Base-by-base conservation (phyloP, 2,113 vertebrate species). In the Herpailurus yagouaroundi region DNA sequence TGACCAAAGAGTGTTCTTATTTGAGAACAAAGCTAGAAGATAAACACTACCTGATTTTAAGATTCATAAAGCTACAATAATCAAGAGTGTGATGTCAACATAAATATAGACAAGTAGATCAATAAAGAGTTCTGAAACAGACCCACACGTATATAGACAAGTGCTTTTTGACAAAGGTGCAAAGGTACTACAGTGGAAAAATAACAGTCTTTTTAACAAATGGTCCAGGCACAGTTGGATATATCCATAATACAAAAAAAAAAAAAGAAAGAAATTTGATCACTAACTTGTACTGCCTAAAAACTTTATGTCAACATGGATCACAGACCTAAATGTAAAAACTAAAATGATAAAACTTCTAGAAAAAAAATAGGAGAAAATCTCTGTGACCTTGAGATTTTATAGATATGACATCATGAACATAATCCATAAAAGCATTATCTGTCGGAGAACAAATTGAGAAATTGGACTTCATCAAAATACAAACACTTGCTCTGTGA, bases 401-500 rank as follows among this genome's bases (percentile, higher is more conserved):
- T 21, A 86, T 63, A 81, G 45, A 85, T 73, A 85, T 33, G 68
- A 87, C 5, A 93, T 27, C 45, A 89, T 23, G 82, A 95, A 76
- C 63, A 84, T 33, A 71, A 85, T 76, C 71, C 52, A 60, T 88
- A 93, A 92, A 88, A 96, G 81, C 63, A 87, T 33, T 66, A 85
- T 76, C 71, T 52, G 60, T 91, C 90, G 85, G 85, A 97, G 10
- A 96, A 79, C 23, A 95, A 94, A 95, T 3, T 48, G 74, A 91
- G 94, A 96, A 97, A 95, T 14, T 89, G 48, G 77, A 94, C 74
- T 95, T 94, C 52, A 97, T 96, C 15, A 95, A 91, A 97, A 91
- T 95, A 94, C 83, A 97, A 85, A 94, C 87, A 68, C 81, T 68
- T 97, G 74, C 50, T 97, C 77, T 68, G 25, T 68, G 64, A 95